Evolutionary conservation across 2,888 invertebrate genomes (phyloP).

Genomic region (Polymixis lichenea): DNA sequence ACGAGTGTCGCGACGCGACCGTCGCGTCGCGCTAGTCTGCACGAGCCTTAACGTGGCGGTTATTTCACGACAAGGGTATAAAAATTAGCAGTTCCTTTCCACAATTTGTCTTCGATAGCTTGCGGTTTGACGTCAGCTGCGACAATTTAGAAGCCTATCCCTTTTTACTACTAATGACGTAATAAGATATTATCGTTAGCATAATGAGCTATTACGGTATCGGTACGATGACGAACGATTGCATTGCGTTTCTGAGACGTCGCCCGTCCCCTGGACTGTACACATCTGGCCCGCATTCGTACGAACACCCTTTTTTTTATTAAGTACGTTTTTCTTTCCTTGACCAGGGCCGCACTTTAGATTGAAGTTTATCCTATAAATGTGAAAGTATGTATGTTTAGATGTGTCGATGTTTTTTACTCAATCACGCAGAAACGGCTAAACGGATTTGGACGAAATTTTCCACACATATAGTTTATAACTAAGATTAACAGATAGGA

Average conservation of each 20-base stretch:
- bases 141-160: conserved; percentile 55
- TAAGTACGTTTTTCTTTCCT: conserved; percentile 38
- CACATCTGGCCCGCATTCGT: conserved; percentile 69
- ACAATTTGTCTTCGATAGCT: conserved; percentile 31
- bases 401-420: too few species aligned
- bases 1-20: too few species aligned
- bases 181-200: conserved; percentile 64
- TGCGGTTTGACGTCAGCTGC: conserved; percentile 66
- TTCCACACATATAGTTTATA: too few species aligned
- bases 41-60: conserved; percentile 17
- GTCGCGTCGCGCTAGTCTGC: too few species aligned
- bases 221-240: conserved; percentile 55
- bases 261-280: conserved; percentile 15
- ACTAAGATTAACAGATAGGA: too few species aligned
- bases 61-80: conserved; percentile 10
- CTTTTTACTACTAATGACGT: conserved; percentile 53
- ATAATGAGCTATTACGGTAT: conserved; percentile 61
- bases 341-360: conserved; percentile 57
- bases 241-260: conserved; percentile 38
- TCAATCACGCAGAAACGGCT: too few species aligned
- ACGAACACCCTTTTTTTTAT: conserved; percentile 23
- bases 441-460: too few species aligned
- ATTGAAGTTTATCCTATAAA: not conserved
- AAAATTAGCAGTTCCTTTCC: conserved; percentile 47
- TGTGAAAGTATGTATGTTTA: too few species aligned